Evolutionary conservation across 2,888 invertebrate species (phyloP).

Genomic region (Lottia gigantea): DNA sequence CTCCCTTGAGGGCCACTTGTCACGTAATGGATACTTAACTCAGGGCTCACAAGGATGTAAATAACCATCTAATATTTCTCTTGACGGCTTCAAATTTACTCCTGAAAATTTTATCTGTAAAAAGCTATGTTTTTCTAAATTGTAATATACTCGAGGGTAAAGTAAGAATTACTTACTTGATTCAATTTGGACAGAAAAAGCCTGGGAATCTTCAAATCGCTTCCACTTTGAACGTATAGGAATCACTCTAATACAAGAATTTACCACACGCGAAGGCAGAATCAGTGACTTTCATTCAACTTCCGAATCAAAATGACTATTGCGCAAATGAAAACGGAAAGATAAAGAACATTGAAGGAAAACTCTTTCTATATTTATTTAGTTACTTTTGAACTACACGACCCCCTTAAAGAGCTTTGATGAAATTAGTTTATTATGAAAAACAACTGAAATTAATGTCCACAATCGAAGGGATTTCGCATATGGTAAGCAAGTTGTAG

Average conservation of each 20-base stretch:
- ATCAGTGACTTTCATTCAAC: too few relatives aligned
- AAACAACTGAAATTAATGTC: slow-evolving; percentile 6
- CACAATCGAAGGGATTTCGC: slow-evolving; percentile 6
- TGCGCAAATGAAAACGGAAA: slow-evolving; percentile 5
- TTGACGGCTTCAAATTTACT: background rate
- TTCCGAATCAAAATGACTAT: slow-evolving; percentile 4
- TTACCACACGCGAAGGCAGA: background rate
- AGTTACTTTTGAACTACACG: slow-evolving; percentile 11
- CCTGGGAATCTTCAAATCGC: background rate
- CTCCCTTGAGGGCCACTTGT: slow-evolving; percentile 11
- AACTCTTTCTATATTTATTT: slow-evolving; percentile 4
- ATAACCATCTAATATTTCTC: background rate
- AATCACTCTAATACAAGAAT: too few relatives aligned
- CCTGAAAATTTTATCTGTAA: too few relatives aligned
- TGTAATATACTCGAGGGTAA: slow-evolving; percentile 3
- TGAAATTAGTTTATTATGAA: slow-evolving; percentile 9
- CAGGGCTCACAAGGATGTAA: background rate
- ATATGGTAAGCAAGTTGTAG: slow-evolving; percentile 1
- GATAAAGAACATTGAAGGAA: background rate
- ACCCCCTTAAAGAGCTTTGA: slow-evolving; percentile 2
- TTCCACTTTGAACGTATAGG: too few relatives aligned
- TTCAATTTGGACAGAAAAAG: background rate
- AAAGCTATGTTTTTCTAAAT: too few relatives aligned
- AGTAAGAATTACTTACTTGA: slow-evolving; percentile 6
- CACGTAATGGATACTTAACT: slow-evolving; percentile 10